These are phyloP conservation scores for Clarias fuscus DNA, from an alignment of 2,797 vertebrate genomes.

Conservation along the genomic window DNA sequence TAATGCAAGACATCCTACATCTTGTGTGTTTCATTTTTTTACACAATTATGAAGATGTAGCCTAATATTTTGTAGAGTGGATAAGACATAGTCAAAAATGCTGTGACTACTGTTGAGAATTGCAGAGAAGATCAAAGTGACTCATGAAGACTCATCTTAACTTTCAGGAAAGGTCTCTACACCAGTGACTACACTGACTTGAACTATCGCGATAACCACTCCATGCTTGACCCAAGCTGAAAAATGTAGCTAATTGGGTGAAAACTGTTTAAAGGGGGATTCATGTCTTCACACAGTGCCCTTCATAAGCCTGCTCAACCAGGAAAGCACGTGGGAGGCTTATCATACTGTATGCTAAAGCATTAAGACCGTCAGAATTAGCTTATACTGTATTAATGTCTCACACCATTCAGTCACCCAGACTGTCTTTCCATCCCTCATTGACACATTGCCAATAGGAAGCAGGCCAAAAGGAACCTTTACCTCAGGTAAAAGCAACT, in stretches of 20 bases:
- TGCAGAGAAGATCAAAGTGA: background rate
- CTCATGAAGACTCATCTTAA: background rate
- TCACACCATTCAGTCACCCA: background rate
- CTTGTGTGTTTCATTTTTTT: background rate
- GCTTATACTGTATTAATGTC: background rate
- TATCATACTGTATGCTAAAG: background rate
- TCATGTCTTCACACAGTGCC: background rate
- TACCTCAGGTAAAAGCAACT: background rate
- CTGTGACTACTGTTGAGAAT: background rate
- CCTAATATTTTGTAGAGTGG: background rate
- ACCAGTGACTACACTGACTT: background rate
- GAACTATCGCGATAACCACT: background rate
- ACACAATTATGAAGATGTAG: background rate
- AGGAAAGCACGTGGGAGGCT: background rate
- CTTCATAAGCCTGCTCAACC: background rate
- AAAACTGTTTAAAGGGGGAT: background rate
- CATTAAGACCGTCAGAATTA: background rate
- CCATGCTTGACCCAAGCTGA: background rate
- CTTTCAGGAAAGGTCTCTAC: background rate
- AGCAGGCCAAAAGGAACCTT: too few relatives aligned
- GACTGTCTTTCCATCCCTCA: background rate
- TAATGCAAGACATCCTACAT: background rate
- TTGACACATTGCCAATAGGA: background rate
- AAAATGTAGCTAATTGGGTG: background rate
- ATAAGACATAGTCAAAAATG: background rate